Evolutionary conservation across 2,113 vertebrate genomes (phyloP), one percentile per base, ranked within the genome.

Genomic region (Pedetes capensis): DNA sequence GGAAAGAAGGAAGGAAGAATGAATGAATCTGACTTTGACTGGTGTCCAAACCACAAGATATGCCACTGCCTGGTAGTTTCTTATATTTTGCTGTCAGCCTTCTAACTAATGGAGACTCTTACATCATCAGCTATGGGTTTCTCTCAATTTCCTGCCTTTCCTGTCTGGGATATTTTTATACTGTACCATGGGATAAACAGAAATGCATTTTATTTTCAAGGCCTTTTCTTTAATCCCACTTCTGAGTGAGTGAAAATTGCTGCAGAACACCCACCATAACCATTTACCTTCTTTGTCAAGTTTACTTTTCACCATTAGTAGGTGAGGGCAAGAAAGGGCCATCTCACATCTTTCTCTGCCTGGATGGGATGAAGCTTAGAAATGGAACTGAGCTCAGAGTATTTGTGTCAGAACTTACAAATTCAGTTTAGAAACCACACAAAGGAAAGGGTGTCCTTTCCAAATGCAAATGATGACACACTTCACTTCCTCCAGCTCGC

Each of bases 121-220:
- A 37, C 8, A 6, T 53, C 87, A 68, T 44, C 32, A 66, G 10
- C 53, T 82, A n/a, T 53, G 74, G 18, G 17, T 72, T 94, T 95
- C 57, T 91, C 29, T 78, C 29, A 66, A 37, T 89, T 95, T 95
- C 72, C 64, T 95, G 44, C 49, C 29, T 76, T 87, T 95, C 51
- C 34, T 76, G 32, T 59, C 37, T 86, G 72, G 91, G 61, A 61
- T 90, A 69, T 78, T 88, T 94, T 95, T 83, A 44, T 71, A 32
- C 55, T 39, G 6, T 34, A 42, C 90, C 27, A 92, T 8, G 13
- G 49, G 71, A 95, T 68, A 92, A 95, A 93, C 42, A 90, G 87
- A 92, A 93, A 74, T 95, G 55, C 37, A 66, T 93, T 85, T 55
- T 82, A 59, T 84, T 95, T 97, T 96, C 57, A 83, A 90, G 71